Conservation (phyloP, 2,113 vertebrate genomes). For the rabbit (Oryctolagus cuniculus) region mOryCun1.1 NC_091442.1:31724501-31725000, state of each 20-base stretch:
- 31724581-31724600: neutral
- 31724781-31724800: neutral
- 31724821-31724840: neutral
- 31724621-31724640: conserved; percentile 48
- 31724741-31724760: neutral
- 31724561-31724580: conserved; percentile 19
- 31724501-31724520: neutral
- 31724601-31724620: conserved; percentile 38
- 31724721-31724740: neutral
- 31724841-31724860: neutral
- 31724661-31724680: neutral
- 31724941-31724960: conserved; percentile 66
- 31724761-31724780: neutral
- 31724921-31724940: conserved; percentile 69
- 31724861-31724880: neutral
- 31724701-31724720: conserved; percentile 1
- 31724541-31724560: conserved; percentile 38
- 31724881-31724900: neutral
- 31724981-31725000: conserved; percentile 82
- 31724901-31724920: conserved; percentile 60
- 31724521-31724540: conserved; percentile 51
- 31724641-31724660: conserved; percentile 49
- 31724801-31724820: conserved; percentile 5
- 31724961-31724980: conserved; percentile 80
- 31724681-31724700: neutral